Evolutionary conservation across 2,888 invertebrate genomes (phyloP), one percentile per base, ranked within the genome.

Genomic region (Drymonia ruficornis): DNA sequence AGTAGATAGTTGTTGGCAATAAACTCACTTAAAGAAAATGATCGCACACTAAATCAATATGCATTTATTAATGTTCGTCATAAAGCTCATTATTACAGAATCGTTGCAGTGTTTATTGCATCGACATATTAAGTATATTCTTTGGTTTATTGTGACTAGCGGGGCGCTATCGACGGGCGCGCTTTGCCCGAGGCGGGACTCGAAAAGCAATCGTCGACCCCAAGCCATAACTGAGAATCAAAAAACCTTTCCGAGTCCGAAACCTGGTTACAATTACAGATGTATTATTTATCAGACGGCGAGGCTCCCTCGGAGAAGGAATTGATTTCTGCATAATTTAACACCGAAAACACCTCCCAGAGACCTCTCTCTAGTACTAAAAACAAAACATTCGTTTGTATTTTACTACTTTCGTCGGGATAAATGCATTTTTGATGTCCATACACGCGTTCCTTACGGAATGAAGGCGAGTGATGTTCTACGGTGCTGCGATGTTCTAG

Each of bases 251-350:
- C 23, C 23, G 23, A 23, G 23, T 23, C 23, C 23, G 23, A 23
- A 7, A 23, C 23, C 23, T 73, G 81, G 81, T 84, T 84, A 86
- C 89, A 88, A 91, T 91, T 91, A 91, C 89, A 81, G 71, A 88
- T 88, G 85, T 87, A 85, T 90, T 90, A 92, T 90, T 88, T 89
- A 91, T 86, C 84, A 84, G 82, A 73, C 71, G 77, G 81, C 77
- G 70, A 75, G 77, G 78, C 76, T 63, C 74, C 78, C 82, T 84
- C 85, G 81, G 81, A 74, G 84, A 89, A 90, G 87, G 86, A 92
- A 92, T 92, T 91, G 91, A 91, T 91, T 89, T 91, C 84, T 92
- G 87, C 89, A 92, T 92, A 91, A 91, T 91, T 92, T 89, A 91
- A 80, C 82, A 88, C 78, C 79, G 84, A 85, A 87, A 91, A 90